Evolutionary conservation across 92 coral and sea anemone genomes (phyloP), one percentile per base, ranked within the genome.

Genomic region (Siderastrea siderea): DNA sequence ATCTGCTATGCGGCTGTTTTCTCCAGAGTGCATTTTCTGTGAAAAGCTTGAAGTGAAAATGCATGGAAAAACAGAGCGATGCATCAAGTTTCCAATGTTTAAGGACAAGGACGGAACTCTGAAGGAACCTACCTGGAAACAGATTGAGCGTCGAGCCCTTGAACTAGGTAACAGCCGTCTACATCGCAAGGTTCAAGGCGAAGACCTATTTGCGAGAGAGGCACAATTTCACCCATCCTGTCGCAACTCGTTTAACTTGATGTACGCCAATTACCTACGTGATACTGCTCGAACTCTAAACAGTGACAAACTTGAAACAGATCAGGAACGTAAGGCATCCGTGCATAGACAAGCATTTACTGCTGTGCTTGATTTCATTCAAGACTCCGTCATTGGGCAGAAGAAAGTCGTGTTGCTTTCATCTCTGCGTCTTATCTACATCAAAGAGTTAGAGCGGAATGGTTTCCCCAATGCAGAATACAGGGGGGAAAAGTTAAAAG

Each of bases 201-300:
- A 77, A 79, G 86, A 90, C 55, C 90, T 90, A 19, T 79, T 90
- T 69, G 90, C 87, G n/a, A 71, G 66, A 19, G 92, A 85, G 68
- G 93, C 90, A 73, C 77, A 73, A 57, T 86, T 67, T 47, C 94
- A 90, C 63, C 87, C 87, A 3, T 90, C 91, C 58, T 90, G 93
- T 65, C 81, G 90, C 66, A 73, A 78, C 44, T 80, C 90, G 47
- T 84, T 79, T 74, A 85, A 78, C 65, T 61, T 85, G 68, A 70
- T 51, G 69, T 90, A 78, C 47, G 76, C 55, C 54, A 84, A 90
- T 64, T 73, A 52, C 62, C 55, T 64, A 69, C 83, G 92, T 38
- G 65, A 70, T 68, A 49, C 83, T 15, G 81, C 50, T n/a, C 66
- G 82, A 79, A 76, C 80, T 15, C 46, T 1, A 10, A 47, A 75